Evolutionary conservation across 2,888 invertebrate species (phyloP), one percentile per base, ranked within the genome.

Genomic region (Idaea aversata): DNA sequence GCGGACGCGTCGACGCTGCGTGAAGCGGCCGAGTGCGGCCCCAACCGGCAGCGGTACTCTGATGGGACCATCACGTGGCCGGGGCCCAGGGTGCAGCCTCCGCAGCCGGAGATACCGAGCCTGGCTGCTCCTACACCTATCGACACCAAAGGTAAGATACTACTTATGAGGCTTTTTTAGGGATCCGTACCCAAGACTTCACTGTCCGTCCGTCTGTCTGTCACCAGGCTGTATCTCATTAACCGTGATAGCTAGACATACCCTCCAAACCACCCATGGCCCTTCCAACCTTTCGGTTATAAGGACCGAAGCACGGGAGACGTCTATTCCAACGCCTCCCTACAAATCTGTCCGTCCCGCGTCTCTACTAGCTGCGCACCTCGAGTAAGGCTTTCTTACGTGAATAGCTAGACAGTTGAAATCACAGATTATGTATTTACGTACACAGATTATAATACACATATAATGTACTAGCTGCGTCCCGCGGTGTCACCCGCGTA

Each of bases 41-140:
- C 93, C 15, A 82, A 90, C 38, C 85, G 95, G 69, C 93, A 94
- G 15, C 88, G 95, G 63, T 95, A 94, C 88, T 88, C 93, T 3
- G 95, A 94, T 59, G 89, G 90, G 25, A 89, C 89, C 71, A 90
- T 91, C 72, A 91, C 91, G 34, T 91, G 90, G 88, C 95, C 95
- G 0, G 94, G 95, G 0, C 95, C 91, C 0, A 72, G 90, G 64
- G 91, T 90, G 60, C 91, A 90, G 79, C 90, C 93, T 6, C 91
- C 91, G 65, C 91, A 90, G 82, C 80, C 91, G 0, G 93, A 93
- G 79, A 91, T 91, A 67, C 87, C 85, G 36, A 91, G 86, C 79
- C 78, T 91, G 66, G 84, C 88, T 34, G 83, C 89, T 4, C 88
- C 92, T 3, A 77, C 90, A 35, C 87, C 89, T 61, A 85, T 90